Evolutionary conservation across 2,888 invertebrate genomes (phyloP).

Genomic region (Amiota communis): DNA sequence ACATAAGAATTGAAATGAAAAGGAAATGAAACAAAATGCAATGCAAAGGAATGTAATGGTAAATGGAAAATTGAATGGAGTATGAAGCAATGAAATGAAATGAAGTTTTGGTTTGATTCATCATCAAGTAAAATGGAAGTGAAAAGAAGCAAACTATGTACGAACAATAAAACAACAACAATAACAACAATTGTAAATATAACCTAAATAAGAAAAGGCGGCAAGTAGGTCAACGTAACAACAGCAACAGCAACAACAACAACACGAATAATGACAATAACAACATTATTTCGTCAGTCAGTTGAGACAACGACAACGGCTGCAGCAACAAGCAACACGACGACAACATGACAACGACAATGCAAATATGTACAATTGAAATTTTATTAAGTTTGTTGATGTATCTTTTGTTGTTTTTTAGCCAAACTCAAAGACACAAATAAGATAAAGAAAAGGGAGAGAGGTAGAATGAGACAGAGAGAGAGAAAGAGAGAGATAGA

Average conservation of each 20-base stretch:
- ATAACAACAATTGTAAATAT: constrained; percentile 8
- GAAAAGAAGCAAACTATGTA: not conserved
- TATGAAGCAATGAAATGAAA: too few species aligned
- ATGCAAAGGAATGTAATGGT: too few species aligned
- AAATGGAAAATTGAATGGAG: too few species aligned
- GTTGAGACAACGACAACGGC: constrained; percentile 12
- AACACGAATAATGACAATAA: constrained; percentile 18
- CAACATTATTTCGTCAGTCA: constrained; percentile 13
- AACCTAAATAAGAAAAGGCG: constrained; percentile 14
- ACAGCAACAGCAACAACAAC: constrained; percentile 20
- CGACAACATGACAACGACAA: not conserved
- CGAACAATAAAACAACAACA: constrained; percentile 18
- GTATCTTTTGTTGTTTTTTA: not conserved
- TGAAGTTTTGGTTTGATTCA: too few species aligned
- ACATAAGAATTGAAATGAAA: too few species aligned
- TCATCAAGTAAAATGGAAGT: not conserved
- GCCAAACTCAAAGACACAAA: not conserved
- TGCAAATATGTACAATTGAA: constrained; percentile 4
- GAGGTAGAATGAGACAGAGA: not conserved
- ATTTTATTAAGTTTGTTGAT: too few species aligned
- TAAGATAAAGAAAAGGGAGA: constrained; percentile 16
- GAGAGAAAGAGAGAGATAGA: not conserved
- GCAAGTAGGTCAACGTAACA: constrained; percentile 26
- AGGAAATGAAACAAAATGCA: too few species aligned
- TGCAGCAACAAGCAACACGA: constrained; percentile 14